phyloP scores from a whole-genome alignment of 2,113 vertebrate species.

The Chionomys nivalis region DNA sequence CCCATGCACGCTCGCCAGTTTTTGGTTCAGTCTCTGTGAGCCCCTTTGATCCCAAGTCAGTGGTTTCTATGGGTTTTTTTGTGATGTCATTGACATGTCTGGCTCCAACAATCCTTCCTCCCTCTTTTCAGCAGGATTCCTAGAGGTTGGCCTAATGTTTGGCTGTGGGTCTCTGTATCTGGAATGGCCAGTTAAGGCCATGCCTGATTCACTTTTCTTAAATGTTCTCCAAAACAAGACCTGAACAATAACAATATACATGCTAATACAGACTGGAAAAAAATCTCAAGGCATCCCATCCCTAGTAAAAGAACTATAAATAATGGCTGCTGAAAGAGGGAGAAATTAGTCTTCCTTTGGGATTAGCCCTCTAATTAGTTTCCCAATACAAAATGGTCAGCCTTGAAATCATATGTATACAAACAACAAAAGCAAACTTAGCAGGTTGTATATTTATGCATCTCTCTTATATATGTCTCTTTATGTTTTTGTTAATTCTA shows the following conservation, averaged over 20 bases:
- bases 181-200: neutral
- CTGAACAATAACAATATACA: neutral
- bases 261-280: neutral
- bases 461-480: neutral
- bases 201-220: neutral
- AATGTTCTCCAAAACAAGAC: neutral
- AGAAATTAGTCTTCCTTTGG: neutral
- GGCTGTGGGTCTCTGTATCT: neutral
- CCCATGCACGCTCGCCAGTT: neutral
- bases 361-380: neutral
- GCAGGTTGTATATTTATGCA: neutral
- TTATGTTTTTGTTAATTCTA: conserved; percentile 4
- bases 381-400: neutral
- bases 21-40: neutral
- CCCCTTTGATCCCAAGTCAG: neutral
- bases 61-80: neutral
- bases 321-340: neutral
- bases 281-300: neutral
- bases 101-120: neutral
- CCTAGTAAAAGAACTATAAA: neutral
- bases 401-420: neutral
- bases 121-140: neutral
- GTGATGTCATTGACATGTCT: neutral
- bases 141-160: neutral
- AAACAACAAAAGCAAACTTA: neutral